Conservation (phyloP, 1,140 invertebrate species). For the Penaeus indicus region DNA sequence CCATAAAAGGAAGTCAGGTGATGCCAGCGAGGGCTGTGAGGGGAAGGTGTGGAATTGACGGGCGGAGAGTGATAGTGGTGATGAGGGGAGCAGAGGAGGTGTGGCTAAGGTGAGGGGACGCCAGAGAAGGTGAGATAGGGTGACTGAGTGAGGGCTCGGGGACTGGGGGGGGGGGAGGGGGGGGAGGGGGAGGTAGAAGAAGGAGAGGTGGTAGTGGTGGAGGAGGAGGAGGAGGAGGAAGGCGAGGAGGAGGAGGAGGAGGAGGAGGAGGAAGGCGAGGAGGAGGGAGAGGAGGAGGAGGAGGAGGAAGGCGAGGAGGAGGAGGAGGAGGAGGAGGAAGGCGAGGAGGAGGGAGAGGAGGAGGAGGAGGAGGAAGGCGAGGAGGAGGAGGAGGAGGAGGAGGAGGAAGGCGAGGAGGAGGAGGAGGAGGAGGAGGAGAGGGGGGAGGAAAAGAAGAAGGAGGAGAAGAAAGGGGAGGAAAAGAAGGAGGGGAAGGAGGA, state of each 20-base stretch:
- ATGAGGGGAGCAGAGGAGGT: conserved; percentile 30
- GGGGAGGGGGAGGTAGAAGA: not conserved
- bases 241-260: not conserved
- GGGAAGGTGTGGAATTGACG: conserved; percentile 53
- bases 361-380: no score
- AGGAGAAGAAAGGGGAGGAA: no score
- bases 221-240: not conserved
- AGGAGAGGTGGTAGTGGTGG: not conserved
- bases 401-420: no score
- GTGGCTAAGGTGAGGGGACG: conserved; percentile 28
- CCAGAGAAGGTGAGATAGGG: not conserved
- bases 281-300: no score
- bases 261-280: not conserved
- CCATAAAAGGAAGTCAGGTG: conserved; percentile 62
- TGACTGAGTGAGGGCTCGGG: conserved; percentile 12
- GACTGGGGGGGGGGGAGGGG: not conserved
- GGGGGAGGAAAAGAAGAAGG: no score
- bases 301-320: no score
- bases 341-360: no score
- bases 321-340: no score
- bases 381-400: no score
- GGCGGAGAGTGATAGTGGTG: conserved; percentile 48
- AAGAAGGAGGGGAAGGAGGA: not conserved
- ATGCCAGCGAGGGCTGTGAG: conserved; percentile 38
- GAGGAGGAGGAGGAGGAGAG: no score